A percentile compares a stretch with the other conserved stretches of the same genome.
phyloP scores from a whole-genome alignment of 2,797 vertebrate genomes.

The Aphelocoma californica region DNA sequence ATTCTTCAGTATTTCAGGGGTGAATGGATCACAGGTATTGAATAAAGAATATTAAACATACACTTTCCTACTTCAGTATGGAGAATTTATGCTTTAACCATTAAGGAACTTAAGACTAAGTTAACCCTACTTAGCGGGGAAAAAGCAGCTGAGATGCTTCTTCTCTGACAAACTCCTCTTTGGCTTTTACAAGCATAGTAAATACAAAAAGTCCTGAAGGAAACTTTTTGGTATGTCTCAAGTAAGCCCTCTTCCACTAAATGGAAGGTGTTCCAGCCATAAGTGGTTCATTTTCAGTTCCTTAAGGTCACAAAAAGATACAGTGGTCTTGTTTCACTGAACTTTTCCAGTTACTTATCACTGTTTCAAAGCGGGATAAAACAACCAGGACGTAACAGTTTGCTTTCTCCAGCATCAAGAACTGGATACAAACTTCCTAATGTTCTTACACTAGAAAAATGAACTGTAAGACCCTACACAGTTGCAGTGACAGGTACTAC shows the following conservation, averaged over 20 bases:
- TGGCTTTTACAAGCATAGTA: not conserved
- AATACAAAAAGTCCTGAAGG: not conserved
- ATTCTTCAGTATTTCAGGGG: not conserved
- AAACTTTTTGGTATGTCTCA: not conserved
- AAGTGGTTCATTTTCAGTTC: not conserved
- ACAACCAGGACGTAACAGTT: not conserved
- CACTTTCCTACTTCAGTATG: not conserved
- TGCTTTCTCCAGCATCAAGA: not conserved
- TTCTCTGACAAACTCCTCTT: not conserved
- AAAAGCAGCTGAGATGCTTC: not conserved
- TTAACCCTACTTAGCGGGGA: not conserved
- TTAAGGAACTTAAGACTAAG: not conserved
- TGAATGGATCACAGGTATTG: not conserved
- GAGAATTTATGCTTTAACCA: not conserved
- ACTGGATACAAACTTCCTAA: not conserved
- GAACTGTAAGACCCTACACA: not conserved
- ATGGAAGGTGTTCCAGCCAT: not conserved
- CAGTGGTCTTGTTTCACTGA: not conserved
- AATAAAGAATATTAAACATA: not conserved
- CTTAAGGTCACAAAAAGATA: not conserved
- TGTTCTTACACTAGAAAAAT: not conserved
- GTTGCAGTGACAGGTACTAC: not conserved
- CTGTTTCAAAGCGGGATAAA: not conserved
- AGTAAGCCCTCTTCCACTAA: not conserved
- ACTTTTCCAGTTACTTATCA: not conserved